phyloP scores from a whole-genome alignment of 35 echinoderm and acorn worm genomes.

The Heliocidaris erythrogramma region DNA sequence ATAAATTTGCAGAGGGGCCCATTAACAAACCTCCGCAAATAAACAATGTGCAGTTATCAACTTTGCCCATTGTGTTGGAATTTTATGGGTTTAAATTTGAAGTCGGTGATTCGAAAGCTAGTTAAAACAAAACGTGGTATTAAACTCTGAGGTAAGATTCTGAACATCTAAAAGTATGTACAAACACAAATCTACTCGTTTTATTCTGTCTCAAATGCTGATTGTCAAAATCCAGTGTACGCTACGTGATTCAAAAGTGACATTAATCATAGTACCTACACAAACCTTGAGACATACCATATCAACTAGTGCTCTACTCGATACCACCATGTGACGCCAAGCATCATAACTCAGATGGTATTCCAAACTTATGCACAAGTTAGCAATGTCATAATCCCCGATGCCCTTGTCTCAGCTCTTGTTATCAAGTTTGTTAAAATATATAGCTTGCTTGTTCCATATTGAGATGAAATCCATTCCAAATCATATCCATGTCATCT shows the following conservation, averaged over 20 bases:
- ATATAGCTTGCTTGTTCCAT: background rate
- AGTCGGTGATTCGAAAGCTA: background rate
- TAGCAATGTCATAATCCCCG: background rate
- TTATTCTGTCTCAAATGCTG: background rate
- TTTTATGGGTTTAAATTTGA: background rate
- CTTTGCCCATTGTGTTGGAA: background rate
- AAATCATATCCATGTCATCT: background rate
- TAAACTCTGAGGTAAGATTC: background rate
- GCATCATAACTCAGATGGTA: background rate
- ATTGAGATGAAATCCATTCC: background rate
- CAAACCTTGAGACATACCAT: background rate
- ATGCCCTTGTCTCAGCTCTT: background rate
- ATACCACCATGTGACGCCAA: background rate
- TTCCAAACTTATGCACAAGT: background rate
- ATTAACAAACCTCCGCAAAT: background rate
- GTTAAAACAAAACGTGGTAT: background rate
- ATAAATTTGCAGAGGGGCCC: background rate
- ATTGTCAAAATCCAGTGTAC: background rate
- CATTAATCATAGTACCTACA: background rate
- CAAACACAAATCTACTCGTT: background rate
- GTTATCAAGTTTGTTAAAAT: background rate
- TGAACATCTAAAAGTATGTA: conserved; percentile 4
- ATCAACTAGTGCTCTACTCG: background rate
- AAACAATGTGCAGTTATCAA: too few relatives aligned
- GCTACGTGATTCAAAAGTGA: background rate